phyloP scores from a whole-genome alignment of 2,888 invertebrate genomes.

The Microdon myrmicae region DNA sequence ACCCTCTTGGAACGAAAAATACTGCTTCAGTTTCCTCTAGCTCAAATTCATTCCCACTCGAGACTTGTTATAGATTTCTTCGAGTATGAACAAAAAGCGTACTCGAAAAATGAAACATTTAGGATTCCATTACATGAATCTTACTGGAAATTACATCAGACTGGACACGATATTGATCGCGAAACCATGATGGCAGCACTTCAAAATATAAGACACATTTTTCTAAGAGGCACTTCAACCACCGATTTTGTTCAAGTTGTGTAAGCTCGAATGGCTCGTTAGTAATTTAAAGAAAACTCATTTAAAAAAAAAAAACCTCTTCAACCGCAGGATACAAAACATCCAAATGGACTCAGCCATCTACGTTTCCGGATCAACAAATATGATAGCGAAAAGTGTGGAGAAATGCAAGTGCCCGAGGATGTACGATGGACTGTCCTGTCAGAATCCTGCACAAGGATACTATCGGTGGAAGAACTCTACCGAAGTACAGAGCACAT shows the following conservation, averaged over 20 bases:
- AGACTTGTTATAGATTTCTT: conserved; percentile 81
- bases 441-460: conserved; percentile 87
- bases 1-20: conserved; percentile 71
- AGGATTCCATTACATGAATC: conserved; percentile 78
- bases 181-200: conserved; percentile 91
- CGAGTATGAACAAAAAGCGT: conserved; percentile 66
- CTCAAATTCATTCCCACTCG: conserved; percentile 82
- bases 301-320: not conserved
- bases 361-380: conserved; percentile 73
- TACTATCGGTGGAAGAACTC: conserved; percentile 81
- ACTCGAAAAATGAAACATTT: conserved; percentile 69
- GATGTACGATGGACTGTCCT: conserved; percentile 86
- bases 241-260: conserved; percentile 71
- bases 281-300: not conserved
- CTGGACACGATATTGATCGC: conserved; percentile 73
- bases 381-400: conserved; percentile 80
- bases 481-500: conserved; percentile 71
- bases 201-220: conserved; percentile 83
- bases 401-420: conserved; percentile 87
- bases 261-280: conserved; percentile 64
- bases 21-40: conserved; percentile 77
- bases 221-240: conserved; percentile 78
- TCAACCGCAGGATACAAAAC: conserved; percentile 72
- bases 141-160: conserved; percentile 73
- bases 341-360: conserved; percentile 86